These are phyloP conservation scores for Mnemiopsis leidyi DNA, from an alignment of 37 sponge, comb jelly and placozoan species.

Conservation along the genomic window DNA sequence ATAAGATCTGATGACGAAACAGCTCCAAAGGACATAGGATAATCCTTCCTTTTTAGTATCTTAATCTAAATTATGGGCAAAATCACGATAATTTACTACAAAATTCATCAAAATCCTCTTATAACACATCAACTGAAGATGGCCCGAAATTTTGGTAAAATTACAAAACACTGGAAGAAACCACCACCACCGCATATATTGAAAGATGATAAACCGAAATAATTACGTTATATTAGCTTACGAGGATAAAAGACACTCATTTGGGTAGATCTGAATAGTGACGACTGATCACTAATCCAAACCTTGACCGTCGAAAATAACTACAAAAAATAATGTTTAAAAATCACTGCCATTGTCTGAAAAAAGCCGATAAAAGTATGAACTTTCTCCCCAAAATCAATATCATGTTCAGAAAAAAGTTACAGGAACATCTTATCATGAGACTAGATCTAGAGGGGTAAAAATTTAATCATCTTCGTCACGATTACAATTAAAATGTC, in stretches of 20 bases:
- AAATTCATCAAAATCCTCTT: not conserved
- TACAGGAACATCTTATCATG: not conserved
- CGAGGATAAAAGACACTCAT: not conserved
- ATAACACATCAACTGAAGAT: not conserved
- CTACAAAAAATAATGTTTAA: conserved; percentile 12
- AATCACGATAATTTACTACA: not conserved
- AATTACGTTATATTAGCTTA: not conserved
- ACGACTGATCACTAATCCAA: not conserved
- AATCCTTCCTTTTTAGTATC: not conserved
- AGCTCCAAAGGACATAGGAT: not conserved
- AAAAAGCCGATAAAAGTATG: not conserved
- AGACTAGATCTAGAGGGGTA: not conserved
- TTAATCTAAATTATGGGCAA: not conserved
- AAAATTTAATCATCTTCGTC: not conserved
- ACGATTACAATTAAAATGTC: not conserved
- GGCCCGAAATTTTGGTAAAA: not conserved
- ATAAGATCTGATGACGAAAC: not conserved
- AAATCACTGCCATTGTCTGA: conserved; percentile 51
- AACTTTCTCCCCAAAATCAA: conserved; percentile 12
- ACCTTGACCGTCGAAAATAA: not conserved
- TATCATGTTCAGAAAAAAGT: conserved; percentile 1
- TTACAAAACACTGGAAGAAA: not conserved
- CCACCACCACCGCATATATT: too few relatives aligned
- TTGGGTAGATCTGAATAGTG: not conserved
- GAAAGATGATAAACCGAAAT: too few relatives aligned